A percentile compares a stretch with the other conserved stretches of the same genome.
Evolutionary conservation across 2,888 invertebrate genomes (phyloP).

Genomic region (Lacanobia oleracea): DNA sequence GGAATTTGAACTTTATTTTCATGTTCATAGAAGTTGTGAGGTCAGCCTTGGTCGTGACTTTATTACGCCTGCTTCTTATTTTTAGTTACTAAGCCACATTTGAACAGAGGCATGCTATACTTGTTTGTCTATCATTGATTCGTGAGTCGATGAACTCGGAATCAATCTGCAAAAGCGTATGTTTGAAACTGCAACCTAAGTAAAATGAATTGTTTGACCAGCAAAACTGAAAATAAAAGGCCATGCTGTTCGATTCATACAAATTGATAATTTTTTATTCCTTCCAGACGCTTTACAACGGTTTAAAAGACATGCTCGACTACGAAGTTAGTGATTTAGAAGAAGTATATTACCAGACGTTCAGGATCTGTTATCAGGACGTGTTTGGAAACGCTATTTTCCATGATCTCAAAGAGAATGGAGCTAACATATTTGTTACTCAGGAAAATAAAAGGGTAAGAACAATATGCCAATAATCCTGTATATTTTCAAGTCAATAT

Average conservation of each 20-base stretch:
- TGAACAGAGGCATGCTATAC: neutral
- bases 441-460: constrained; percentile 95
- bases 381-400: constrained; percentile 96
- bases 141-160: too few relatives aligned
- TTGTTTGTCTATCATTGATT: too few relatives aligned
- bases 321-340: constrained; percentile 95
- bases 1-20: constrained; percentile 1
- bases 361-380: constrained; percentile 96
- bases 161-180: too few relatives aligned
- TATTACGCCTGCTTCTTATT: too few relatives aligned
- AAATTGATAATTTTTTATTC: neutral
- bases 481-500: neutral
- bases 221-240: too few relatives aligned
- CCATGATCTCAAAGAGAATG: constrained; percentile 96
- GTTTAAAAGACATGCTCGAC: constrained; percentile 95
- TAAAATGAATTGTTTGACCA: too few relatives aligned
- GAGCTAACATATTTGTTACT: constrained; percentile 95
- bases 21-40: neutral
- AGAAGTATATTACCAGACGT: constrained; percentile 97
- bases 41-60: neutral
- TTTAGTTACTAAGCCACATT: neutral
- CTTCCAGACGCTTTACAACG: constrained; percentile 93
- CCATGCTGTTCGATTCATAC: too few relatives aligned
- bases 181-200: too few relatives aligned
- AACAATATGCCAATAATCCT: neutral